phyloP scores from a whole-genome alignment of 2,797 vertebrate genomes.

The Nannoperca obscura region DNA sequence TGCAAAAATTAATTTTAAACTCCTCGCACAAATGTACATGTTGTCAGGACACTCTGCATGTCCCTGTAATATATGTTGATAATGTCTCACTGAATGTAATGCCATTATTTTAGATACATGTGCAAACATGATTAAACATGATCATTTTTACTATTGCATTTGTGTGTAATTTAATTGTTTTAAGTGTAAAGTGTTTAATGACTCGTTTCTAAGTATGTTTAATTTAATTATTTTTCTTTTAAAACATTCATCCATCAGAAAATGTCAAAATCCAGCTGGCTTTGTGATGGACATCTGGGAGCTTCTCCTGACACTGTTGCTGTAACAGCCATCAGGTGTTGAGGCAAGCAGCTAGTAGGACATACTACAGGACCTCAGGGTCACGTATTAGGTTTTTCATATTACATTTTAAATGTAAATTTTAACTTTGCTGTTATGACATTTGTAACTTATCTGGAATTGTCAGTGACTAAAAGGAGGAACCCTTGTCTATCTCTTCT shows the following conservation, averaged over 20 bases:
- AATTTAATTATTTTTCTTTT: not conserved
- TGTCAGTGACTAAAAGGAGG: not conserved
- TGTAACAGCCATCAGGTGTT: no score
- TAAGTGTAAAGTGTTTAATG: not conserved
- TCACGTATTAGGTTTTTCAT: no score
- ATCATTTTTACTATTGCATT: no score
- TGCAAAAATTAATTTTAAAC: not conserved
- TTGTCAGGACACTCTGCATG: not conserved
- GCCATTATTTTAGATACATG: not conserved
- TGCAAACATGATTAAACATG: not conserved
- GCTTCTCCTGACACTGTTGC: no score
- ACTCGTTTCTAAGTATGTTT: not conserved
- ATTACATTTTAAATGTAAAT: no score
- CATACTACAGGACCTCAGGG: no score
- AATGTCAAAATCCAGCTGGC: no score
- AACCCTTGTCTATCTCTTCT: not conserved
- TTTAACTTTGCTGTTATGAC: no score
- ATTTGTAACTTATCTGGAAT: no score
- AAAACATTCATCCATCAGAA: no score
- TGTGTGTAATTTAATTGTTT: not conserved
- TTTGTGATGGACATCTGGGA: no score
- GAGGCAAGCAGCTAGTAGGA: no score
- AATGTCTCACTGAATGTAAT: not conserved
- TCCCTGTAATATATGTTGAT: not conserved
- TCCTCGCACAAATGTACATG: not conserved